phyloP scores from a whole-genome alignment of 2,113 vertebrate species.

The Oenanthe melanoleuca region DNA sequence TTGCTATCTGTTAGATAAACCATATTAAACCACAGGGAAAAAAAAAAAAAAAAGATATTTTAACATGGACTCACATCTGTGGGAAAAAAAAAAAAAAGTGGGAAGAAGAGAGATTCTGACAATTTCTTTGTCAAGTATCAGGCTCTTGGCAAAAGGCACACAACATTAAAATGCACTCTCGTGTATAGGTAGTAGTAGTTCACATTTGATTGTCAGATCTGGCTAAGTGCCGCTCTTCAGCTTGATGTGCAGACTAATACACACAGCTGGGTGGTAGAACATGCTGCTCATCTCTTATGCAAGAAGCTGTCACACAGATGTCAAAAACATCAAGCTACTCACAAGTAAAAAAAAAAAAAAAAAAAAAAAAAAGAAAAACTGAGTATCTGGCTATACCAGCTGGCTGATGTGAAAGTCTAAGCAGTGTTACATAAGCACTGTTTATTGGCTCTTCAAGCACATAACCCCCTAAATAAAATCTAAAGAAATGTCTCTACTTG shows the following conservation, averaged over 20 bases:
- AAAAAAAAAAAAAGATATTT: neutral
- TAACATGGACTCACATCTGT: neutral
- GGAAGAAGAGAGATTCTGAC: conserved; percentile 43
- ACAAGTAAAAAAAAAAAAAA: conserved; percentile 42
- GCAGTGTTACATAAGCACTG: neutral
- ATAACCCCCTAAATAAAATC: neutral
- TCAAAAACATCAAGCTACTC: conserved; percentile 88
- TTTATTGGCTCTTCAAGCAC: neutral
- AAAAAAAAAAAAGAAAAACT: neutral
- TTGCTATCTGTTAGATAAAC: neutral
- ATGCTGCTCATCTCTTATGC: conserved; percentile 75
- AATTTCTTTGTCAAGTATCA: conserved; percentile 79
- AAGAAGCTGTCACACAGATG: conserved; percentile 83
- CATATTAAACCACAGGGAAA: neutral
- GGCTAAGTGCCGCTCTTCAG: conserved; percentile 62
- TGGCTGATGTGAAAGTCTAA: conserved; percentile 33
- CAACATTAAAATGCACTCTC: conserved; percentile 79
- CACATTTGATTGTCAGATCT: conserved; percentile 68
- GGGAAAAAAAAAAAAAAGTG: neutral
- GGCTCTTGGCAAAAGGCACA: conserved; percentile 78
- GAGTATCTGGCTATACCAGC: conserved; percentile 68
- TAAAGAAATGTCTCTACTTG: neutral
- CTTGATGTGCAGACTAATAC: conserved; percentile 75
- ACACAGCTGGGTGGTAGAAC: conserved; percentile 78
- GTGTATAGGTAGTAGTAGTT: conserved; percentile 50